Conservation (phyloP, 2,113 vertebrate species). For the Brevimyrus niger region DNA sequence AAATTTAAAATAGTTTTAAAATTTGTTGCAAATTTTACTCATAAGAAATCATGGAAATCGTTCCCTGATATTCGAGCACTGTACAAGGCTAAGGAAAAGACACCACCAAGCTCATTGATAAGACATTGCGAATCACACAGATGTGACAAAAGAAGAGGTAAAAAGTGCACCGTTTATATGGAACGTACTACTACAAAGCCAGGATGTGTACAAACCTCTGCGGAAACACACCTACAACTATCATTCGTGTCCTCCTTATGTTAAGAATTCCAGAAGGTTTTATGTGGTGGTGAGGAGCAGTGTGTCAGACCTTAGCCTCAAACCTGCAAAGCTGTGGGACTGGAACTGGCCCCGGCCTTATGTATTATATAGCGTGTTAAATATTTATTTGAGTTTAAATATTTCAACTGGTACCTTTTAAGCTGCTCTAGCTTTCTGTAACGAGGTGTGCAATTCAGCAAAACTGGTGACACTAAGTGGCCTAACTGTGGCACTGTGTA, state of each 20-base stretch:
- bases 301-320: neutral
- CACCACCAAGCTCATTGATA: neutral
- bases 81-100: neutral
- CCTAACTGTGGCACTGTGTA: neutral
- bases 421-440: neutral
- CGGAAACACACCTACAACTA: neutral
- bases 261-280: neutral
- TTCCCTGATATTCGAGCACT: neutral
- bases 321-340: neutral
- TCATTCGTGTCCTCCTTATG: neutral
- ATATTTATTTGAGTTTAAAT: neutral
- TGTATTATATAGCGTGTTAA: neutral
- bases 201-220: neutral
- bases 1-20: neutral
- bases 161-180: neutral
- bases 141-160: neutral
- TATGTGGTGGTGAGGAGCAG: neutral
- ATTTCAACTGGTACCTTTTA: neutral
- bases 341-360: neutral
- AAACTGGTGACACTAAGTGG: neutral
- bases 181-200: neutral
- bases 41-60: neutral
- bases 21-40: neutral
- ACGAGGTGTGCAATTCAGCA: neutral
- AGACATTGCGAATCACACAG: neutral